These are phyloP conservation scores for Plebejus argus DNA, from an alignment of 2,888 invertebrate species.

Conservation along the genomic window DNA sequence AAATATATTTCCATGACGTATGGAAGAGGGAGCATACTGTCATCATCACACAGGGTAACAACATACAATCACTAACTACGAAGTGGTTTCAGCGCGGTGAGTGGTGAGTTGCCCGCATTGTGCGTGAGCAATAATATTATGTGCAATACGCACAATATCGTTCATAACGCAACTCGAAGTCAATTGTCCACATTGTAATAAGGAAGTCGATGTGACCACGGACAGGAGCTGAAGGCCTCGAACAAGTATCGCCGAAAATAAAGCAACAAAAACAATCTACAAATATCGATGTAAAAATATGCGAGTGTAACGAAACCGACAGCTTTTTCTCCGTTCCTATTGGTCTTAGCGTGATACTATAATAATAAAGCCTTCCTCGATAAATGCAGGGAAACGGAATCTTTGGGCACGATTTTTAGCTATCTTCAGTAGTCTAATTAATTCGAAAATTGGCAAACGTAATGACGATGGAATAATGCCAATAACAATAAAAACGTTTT, in stretches of 20 bases:
- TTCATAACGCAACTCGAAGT: background rate
- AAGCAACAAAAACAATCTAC: background rate
- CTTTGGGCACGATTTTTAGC: too few relatives aligned
- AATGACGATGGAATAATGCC: too few relatives aligned
- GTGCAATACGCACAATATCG: background rate
- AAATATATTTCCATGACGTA: background rate
- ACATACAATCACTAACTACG: background rate
- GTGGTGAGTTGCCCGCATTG: background rate
- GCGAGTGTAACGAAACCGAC: background rate
- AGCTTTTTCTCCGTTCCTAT: too few relatives aligned
- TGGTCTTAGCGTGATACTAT: too few relatives aligned
- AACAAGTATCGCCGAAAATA: background rate
- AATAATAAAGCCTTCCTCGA: too few relatives aligned
- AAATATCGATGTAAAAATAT: too few relatives aligned
- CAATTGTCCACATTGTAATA: background rate
- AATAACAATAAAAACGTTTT: too few relatives aligned
- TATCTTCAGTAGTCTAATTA: too few relatives aligned
- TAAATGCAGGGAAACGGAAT: too few relatives aligned
- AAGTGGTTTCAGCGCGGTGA: background rate
- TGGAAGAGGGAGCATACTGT: background rate
- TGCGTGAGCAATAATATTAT: background rate
- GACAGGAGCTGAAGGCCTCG: background rate
- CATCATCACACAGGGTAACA: background rate
- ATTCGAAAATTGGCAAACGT: too few relatives aligned
- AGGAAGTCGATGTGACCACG: background rate